Percentiles rank a stretch among this genome's conserved stretches.
Evolutionary conservation across 2,797 vertebrate species (phyloP).

Genomic region (Pseudomugil gertrudae): DNA sequence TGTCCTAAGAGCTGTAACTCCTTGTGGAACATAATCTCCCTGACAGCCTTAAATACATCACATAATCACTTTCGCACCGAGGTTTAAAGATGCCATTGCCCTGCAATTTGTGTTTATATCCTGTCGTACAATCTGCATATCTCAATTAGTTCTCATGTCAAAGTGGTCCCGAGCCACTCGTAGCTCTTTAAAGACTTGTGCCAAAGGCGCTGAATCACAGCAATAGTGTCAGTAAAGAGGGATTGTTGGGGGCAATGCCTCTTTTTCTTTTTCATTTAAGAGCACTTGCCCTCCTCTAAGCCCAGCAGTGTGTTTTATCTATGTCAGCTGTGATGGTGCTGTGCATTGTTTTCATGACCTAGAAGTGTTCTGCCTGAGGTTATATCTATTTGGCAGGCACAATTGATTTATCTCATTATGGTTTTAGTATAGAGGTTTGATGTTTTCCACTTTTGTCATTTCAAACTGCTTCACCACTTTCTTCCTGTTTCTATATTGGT

Average conservation of each 20-base stretch:
- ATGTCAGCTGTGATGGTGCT: constrained; percentile 48
- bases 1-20: constrained; percentile 1
- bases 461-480: constrained; percentile 26
- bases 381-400: constrained; percentile 33
- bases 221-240: constrained; percentile 42
- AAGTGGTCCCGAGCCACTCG: constrained; percentile 37
- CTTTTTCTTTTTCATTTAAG: constrained; percentile 56
- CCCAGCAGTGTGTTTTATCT: constrained; percentile 37
- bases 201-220: constrained; percentile 55
- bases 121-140: constrained; percentile 20
- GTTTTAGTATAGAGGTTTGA: constrained; percentile 38
- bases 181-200: constrained; percentile 44
- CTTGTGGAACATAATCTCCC: constrained; percentile 6
- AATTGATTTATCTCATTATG: constrained; percentile 46
- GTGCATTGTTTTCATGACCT: constrained; percentile 68
- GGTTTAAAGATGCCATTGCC: constrained; percentile 19
- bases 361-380: constrained; percentile 55
- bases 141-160: constrained; percentile 53
- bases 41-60: constrained; percentile 29
- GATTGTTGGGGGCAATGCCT: constrained; percentile 39
- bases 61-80: constrained; percentile 23
- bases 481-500: constrained; percentile 19
- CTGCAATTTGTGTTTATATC: constrained; percentile 31
- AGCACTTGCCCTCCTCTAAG: constrained; percentile 59
- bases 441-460: constrained; percentile 26